Evolutionary conservation across 1,140 invertebrate genomes (phyloP).

Genomic region (Lanistes nyassanus): DNA sequence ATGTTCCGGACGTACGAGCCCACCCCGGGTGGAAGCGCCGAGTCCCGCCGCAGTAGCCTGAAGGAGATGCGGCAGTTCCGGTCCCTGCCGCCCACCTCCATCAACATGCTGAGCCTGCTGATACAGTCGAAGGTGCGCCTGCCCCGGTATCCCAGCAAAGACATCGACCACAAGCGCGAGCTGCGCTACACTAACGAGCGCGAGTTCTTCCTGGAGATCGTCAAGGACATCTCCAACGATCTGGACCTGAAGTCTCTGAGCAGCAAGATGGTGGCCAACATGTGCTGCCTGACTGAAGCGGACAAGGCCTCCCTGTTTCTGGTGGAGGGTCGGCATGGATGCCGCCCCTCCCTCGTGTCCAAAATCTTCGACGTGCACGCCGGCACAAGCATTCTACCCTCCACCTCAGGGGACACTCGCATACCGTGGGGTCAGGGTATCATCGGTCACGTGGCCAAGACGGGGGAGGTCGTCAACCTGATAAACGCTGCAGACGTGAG

Average conservation of each 20-base stretch:
- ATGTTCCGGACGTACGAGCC: constrained; percentile 67
- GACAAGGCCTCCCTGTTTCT: constrained; percentile 92
- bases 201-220: constrained; percentile 94
- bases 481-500: constrained; percentile 65
- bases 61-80: constrained; percentile 58
- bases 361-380: constrained; percentile 90
- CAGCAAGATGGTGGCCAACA: constrained; percentile 97
- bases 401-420: constrained; percentile 62
- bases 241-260: constrained; percentile 90
- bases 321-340: constrained; percentile 81
- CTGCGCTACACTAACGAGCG: constrained; percentile 83
- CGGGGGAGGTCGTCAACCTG: constrained; percentile 91
- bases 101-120: constrained; percentile 53
- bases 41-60: constrained; percentile 48
- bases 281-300: constrained; percentile 88
- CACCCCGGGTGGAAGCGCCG: constrained; percentile 28
- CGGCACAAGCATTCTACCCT: constrained; percentile 79
- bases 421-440: constrained; percentile 83
- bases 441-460: constrained; percentile 92
- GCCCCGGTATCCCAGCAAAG: constrained; percentile 57
- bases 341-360: constrained; percentile 79
- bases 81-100: constrained; percentile 55
- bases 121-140: constrained; percentile 56
- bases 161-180: constrained; percentile 55
- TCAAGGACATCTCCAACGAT: constrained; percentile 97